Conservation (phyloP, 2,888 invertebrate genomes). For the Dicyrtoma fusca region DNA sequence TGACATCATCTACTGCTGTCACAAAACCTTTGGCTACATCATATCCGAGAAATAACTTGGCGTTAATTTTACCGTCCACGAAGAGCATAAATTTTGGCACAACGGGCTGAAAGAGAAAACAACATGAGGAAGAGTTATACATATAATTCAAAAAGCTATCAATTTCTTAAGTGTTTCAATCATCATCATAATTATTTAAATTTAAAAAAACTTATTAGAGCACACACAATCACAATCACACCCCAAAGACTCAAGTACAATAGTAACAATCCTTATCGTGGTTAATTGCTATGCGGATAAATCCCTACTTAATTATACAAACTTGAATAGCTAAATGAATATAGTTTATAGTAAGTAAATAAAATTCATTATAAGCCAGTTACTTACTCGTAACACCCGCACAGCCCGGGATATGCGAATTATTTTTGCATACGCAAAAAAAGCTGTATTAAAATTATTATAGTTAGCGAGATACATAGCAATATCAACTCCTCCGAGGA, state of each 20-base stretch:
- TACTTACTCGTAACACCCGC: conserved; percentile 61
- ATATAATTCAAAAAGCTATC: too few relatives aligned
- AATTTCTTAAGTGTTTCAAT: neutral
- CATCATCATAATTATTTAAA: neutral
- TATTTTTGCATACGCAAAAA: conserved; percentile 16
- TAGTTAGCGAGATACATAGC: conserved; percentile 48
- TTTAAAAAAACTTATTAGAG: too few relatives aligned
- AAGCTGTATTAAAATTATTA: neutral
- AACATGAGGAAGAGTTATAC: too few relatives aligned
- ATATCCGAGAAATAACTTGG: conserved; percentile 66
- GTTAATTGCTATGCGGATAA: too few relatives aligned
- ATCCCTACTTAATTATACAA: too few relatives aligned
- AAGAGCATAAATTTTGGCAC: conserved; percentile 64
- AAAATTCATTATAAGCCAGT: too few relatives aligned
- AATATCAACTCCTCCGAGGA: conserved; percentile 58
- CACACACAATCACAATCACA: too few relatives aligned
- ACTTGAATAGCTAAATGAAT: too few relatives aligned
- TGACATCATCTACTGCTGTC: conserved; percentile 67
- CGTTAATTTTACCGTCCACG: conserved; percentile 65
- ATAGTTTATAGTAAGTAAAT: too few relatives aligned
- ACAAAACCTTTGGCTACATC: conserved; percentile 70
- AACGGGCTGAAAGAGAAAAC: conserved; percentile 59
- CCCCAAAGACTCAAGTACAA: too few relatives aligned
- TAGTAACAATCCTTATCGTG: too few relatives aligned
- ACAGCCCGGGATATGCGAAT: conserved; percentile 59